These are phyloP conservation scores for Corythornis madagascariensis DNA, from an alignment of 2,113 vertebrate species.

Conservation along the genomic window DNA sequence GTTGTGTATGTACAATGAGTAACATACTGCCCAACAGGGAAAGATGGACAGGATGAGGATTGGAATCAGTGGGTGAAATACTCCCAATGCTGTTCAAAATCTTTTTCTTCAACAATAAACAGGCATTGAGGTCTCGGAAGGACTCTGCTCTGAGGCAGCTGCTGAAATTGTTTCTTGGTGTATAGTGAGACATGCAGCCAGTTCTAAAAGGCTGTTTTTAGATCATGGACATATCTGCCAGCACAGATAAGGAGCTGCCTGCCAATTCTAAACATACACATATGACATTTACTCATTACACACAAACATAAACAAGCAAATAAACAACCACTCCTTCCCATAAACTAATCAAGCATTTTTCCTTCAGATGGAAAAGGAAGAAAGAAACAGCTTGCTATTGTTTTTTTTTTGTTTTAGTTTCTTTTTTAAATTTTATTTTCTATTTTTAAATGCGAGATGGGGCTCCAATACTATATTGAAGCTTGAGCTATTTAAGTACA, in stretches of 20 bases:
- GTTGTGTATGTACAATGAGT: rapidly evolving
- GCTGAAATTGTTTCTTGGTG: conserved; percentile 36
- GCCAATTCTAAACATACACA: conserved; percentile 42
- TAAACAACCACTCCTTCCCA: background rate
- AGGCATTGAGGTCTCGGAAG: background rate
- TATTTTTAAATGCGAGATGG: background rate
- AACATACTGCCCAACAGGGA: background rate
- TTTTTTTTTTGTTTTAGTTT: background rate
- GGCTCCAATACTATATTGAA: background rate
- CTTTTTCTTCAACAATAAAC: background rate
- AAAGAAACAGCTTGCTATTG: conserved; percentile 1
- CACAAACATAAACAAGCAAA: conserved; percentile 61
- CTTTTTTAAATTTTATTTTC: background rate
- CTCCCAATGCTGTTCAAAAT: background rate
- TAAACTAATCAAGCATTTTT: conserved; percentile 13
- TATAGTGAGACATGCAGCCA: conserved; percentile 10
- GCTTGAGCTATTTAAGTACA: background rate
- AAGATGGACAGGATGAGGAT: background rate
- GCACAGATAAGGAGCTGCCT: conserved; percentile 55
- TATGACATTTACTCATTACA: conserved; percentile 21
- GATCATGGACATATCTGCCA: conserved; percentile 58
- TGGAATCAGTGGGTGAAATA: background rate
- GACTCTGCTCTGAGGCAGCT: background rate
- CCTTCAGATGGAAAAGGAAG: background rate
- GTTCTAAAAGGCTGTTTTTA: conserved; percentile 61